Evolutionary conservation across 2,888 invertebrate genomes (phyloP).

Genomic region (Nowickia ferox): DNA sequence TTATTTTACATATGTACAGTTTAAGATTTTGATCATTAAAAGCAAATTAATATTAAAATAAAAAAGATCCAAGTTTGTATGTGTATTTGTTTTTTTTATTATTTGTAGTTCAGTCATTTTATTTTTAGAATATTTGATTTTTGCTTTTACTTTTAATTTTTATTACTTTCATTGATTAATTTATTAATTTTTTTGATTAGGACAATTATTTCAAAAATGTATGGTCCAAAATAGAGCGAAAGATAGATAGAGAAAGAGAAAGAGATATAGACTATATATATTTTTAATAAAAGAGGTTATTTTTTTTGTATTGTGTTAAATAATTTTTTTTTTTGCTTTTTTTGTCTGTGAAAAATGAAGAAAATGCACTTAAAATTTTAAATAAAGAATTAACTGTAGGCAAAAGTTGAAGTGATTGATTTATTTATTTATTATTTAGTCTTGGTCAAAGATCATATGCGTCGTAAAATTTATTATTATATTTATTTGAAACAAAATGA

Average conservation of each 20-base stretch:
- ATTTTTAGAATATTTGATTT: constrained; percentile 70
- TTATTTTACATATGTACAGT: constrained; percentile 71
- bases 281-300: constrained; percentile 33
- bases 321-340: constrained; percentile 6
- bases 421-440: constrained; percentile 28
- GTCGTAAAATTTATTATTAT: constrained; percentile 24
- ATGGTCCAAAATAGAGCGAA: constrained; percentile 64
- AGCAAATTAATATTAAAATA: constrained; percentile 54
- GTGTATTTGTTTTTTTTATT: constrained; percentile 32
- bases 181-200: constrained; percentile 51
- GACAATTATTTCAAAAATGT: constrained; percentile 66
- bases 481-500: constrained; percentile 12
- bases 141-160: constrained; percentile 50
- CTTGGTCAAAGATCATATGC: constrained; percentile 49
- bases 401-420: constrained; percentile 69
- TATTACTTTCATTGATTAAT: constrained; percentile 26
- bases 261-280: constrained; percentile 2
- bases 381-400: constrained; percentile 31
- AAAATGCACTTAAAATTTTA: constrained; percentile 18
- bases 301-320: constrained; percentile 31
- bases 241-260: constrained; percentile 51
- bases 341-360: constrained; percentile 28
- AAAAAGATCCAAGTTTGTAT: constrained; percentile 45
- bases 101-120: constrained; percentile 68
- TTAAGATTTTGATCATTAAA: constrained; percentile 59